These are phyloP conservation scores for Allolobophora icterica DNA, from an alignment of 2,888 invertebrate genomes.

Conservation along the genomic window DNA sequence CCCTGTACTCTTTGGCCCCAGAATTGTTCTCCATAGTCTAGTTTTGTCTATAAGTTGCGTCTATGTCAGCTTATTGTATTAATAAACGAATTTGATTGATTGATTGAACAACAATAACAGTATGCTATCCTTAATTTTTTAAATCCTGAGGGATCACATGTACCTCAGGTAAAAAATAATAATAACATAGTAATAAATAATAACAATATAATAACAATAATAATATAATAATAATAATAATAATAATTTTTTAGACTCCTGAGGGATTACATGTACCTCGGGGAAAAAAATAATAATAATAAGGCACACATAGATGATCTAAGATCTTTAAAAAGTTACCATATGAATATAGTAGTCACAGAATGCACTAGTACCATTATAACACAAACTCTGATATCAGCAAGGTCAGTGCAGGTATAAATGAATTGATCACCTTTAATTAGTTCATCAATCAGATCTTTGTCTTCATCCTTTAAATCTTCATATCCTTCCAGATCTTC, in stretches of 20 bases:
- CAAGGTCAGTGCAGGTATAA: background rate
- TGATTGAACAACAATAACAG: too few species aligned
- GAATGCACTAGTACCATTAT: background rate
- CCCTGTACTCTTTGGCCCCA: too few species aligned
- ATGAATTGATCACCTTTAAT: conserved; percentile 68
- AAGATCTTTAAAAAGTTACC: background rate
- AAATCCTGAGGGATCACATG: background rate
- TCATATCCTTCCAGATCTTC: conserved; percentile 83
- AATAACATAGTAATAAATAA: too few species aligned
- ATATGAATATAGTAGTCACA: background rate
- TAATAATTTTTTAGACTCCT: too few species aligned
- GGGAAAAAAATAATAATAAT: background rate
- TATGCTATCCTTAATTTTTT: background rate
- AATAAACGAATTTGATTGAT: too few species aligned
- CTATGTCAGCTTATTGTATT: too few species aligned
- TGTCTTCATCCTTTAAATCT: conserved; percentile 74
- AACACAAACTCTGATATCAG: background rate
- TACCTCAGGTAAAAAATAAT: too few species aligned
- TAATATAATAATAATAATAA: too few species aligned
- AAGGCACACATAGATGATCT: background rate
- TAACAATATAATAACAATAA: too few species aligned
- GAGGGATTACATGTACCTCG: too few species aligned
- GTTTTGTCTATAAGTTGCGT: too few species aligned
- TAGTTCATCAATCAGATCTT: conserved; percentile 72
- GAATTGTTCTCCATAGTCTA: too few species aligned